Conservation (phyloP, 2,888 invertebrate genomes). For the Terebella lapidaria region DNA sequence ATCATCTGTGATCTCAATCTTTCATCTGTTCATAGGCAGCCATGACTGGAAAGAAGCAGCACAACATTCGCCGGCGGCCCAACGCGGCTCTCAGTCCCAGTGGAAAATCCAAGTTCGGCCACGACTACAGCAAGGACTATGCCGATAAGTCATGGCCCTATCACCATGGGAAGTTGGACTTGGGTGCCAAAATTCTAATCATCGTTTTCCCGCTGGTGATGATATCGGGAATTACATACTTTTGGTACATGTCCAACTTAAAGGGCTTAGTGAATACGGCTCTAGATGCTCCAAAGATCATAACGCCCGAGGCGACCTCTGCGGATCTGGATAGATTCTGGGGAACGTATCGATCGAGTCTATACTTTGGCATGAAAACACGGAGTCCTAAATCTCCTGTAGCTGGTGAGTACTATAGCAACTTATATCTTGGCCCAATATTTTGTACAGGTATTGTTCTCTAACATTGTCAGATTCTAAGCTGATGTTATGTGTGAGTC, state of each 20-base stretch:
- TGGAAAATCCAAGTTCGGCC: constrained; percentile 1
- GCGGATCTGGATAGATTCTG: constrained; percentile 57
- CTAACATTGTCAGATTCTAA: no score
- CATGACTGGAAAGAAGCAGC: no score
- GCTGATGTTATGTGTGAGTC: no score
- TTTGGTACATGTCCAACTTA: constrained; percentile 13
- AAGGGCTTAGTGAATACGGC: constrained; percentile 21
- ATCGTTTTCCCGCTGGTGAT: constrained; percentile 13
- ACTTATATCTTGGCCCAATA: no score
- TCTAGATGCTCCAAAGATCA: constrained; percentile 18
- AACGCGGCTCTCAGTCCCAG: no score
- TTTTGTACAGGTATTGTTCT: no score
- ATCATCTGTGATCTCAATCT: no score
- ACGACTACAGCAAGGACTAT: constrained; percentile 20
- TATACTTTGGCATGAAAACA: constrained; percentile 66
- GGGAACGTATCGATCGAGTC: constrained; percentile 72
- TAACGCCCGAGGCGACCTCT: constrained; percentile 12
- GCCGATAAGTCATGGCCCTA: constrained; percentile 18
- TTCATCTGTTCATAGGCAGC: no score
- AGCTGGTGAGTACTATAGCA: no score
- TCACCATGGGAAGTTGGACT: constrained; percentile 18
- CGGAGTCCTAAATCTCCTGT: constrained; percentile 82
- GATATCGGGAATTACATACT: constrained; percentile 12
- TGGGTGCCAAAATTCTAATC: constrained; percentile 11
- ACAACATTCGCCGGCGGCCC: no score